These are phyloP conservation scores for Sclerurus mexicanus DNA, from an alignment of 2,113 vertebrate genomes.

Conservation along the genomic window DNA sequence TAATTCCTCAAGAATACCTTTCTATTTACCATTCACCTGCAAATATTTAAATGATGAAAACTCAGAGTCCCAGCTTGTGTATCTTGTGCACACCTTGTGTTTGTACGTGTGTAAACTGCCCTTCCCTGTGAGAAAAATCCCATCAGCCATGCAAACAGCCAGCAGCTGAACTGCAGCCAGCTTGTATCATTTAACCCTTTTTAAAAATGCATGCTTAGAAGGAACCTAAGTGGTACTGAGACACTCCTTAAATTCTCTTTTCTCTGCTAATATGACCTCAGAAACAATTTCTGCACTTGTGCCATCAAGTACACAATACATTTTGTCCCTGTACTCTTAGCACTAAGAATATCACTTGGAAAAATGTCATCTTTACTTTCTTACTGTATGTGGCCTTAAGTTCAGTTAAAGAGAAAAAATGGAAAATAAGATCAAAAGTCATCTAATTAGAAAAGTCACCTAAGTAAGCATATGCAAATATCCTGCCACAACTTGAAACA, in stretches of 20 bases:
- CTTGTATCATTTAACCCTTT: not conserved
- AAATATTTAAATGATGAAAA: not conserved
- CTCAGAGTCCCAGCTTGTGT: not conserved
- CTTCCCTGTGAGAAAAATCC: not conserved
- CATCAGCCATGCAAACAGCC: not conserved
- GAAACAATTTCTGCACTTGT: not conserved
- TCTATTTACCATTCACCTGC: not conserved
- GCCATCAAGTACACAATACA: not conserved
- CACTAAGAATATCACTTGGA: not conserved
- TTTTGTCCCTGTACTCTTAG: not conserved
- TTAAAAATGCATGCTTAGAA: not conserved
- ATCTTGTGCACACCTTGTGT: not conserved
- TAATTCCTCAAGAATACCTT: not conserved
- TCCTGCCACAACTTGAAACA: not conserved
- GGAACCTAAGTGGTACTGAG: not conserved
- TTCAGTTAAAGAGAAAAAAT: not conserved
- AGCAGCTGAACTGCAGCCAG: not conserved
- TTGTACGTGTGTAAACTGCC: not conserved
- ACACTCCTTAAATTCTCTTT: not conserved
- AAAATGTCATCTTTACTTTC: not conserved
- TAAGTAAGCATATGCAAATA: not conserved
- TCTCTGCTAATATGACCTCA: not conserved
- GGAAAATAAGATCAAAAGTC: not conserved
- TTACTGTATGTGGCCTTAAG: not conserved
- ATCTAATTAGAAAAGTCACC: not conserved